These are phyloP conservation scores for Rhinopomastus cyanomelas DNA, from an alignment of 2,113 vertebrate species.

Conservation along the genomic window DNA sequence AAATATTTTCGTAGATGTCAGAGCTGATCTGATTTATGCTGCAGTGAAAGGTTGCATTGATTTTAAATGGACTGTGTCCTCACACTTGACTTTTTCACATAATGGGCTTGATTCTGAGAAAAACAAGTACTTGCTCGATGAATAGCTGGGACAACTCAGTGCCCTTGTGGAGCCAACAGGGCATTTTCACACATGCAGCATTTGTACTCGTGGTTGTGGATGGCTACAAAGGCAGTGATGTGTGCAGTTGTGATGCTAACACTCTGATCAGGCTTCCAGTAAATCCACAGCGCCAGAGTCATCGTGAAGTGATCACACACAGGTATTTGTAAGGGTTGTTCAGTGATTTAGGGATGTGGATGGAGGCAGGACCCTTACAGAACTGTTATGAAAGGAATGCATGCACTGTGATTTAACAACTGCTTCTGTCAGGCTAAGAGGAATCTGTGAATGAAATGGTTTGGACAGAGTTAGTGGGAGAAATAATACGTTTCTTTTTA, in stretches of 20 bases:
- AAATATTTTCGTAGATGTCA: constrained; percentile 36
- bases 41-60: constrained; percentile 47
- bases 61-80: constrained; percentile 8
- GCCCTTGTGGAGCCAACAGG: background rate
- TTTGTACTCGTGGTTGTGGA: background rate
- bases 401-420: background rate
- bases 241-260: background rate
- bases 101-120: background rate
- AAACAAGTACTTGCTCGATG: background rate
- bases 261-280: background rate
- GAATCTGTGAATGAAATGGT: constrained; percentile 20
- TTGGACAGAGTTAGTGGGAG: background rate
- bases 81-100: background rate
- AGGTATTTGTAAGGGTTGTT: background rate
- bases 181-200: background rate
- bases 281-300: background rate
- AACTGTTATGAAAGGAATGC: background rate
- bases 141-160: background rate
- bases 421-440: background rate
- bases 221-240: background rate
- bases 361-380: background rate
- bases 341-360: background rate
- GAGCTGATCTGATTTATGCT: background rate
- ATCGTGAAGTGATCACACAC: background rate
- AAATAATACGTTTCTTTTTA: background rate